Evolutionary conservation across 35 echinoderm and acorn worm genomes (phyloP).

Genomic region (Apostichopus californicus): DNA sequence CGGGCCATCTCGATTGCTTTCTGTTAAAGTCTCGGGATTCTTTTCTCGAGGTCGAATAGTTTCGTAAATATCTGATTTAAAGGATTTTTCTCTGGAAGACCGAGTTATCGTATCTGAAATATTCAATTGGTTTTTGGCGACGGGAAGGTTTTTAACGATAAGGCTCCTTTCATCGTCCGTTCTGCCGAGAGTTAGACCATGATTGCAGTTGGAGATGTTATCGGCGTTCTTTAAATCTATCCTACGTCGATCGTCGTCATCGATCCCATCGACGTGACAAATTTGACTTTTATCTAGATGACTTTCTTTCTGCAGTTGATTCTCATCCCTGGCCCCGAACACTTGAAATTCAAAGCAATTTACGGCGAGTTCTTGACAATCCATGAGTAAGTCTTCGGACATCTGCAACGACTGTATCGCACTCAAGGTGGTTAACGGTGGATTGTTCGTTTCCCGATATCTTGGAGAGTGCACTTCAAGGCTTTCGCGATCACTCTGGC

Average conservation of each 20-base stretch:
- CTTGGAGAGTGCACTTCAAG: neutral
- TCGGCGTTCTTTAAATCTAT: no score
- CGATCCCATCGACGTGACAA: no score
- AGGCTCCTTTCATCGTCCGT: no score
- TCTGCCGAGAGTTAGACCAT: no score
- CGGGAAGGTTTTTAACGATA: no score
- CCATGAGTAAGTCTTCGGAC: neutral
- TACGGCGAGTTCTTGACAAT: neutral
- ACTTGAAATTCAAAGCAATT: neutral
- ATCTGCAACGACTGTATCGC: neutral
- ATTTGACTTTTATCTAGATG: no score
- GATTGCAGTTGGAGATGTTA: no score
- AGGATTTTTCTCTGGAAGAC: neutral
- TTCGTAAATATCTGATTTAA: neutral
- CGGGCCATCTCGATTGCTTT: neutral
- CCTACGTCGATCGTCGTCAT: no score
- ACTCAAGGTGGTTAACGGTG: neutral
- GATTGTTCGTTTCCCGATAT: neutral
- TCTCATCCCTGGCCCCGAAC: neutral
- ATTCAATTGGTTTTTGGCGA: neutral
- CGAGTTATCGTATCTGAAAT: neutral
- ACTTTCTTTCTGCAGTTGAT: no score
- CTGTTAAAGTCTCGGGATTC: neutral
- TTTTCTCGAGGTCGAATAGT: neutral
- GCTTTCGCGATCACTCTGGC: neutral